Percentiles rank a stretch among this genome's conserved stretches.
phyloP scores from a whole-genome alignment of 1,140 invertebrate species.

The Pogonomyrmex californicus region DNA sequence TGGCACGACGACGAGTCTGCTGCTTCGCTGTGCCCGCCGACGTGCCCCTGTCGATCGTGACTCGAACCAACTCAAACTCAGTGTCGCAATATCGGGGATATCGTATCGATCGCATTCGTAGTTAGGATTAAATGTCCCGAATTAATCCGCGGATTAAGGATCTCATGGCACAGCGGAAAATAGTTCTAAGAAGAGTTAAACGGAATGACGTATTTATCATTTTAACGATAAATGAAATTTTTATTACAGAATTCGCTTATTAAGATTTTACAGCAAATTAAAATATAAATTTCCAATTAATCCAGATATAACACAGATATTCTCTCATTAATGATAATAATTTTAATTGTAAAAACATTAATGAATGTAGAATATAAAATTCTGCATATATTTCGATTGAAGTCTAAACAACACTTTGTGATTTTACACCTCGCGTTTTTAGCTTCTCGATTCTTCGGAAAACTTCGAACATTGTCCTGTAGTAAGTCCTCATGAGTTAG shows the following conservation, averaged over 20 bases:
- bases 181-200: neutral
- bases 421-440: neutral
- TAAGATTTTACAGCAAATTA: neutral
- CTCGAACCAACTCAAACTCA: conserved; percentile 45
- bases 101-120: conserved; percentile 38
- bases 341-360: neutral
- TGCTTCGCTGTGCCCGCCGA: conserved; percentile 39
- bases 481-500: conserved; percentile 39
- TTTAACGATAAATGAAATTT: neutral
- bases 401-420: neutral
- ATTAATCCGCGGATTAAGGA: conserved; percentile 18
- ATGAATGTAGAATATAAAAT: neutral
- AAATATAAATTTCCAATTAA: conserved; percentile 28
- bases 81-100: conserved; percentile 54
- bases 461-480: conserved; percentile 28
- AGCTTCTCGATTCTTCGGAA: neutral
- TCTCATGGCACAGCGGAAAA: neutral
- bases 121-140: conserved; percentile 16
- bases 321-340: neutral
- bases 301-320: neutral
- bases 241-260: neutral
- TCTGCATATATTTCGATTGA: neutral
- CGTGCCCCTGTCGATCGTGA: conserved; percentile 62
- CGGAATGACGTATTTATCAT: neutral
- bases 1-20: conserved; percentile 65